phyloP scores from a whole-genome alignment of 2,113 vertebrate genomes.

The Numenius arquata region DNA sequence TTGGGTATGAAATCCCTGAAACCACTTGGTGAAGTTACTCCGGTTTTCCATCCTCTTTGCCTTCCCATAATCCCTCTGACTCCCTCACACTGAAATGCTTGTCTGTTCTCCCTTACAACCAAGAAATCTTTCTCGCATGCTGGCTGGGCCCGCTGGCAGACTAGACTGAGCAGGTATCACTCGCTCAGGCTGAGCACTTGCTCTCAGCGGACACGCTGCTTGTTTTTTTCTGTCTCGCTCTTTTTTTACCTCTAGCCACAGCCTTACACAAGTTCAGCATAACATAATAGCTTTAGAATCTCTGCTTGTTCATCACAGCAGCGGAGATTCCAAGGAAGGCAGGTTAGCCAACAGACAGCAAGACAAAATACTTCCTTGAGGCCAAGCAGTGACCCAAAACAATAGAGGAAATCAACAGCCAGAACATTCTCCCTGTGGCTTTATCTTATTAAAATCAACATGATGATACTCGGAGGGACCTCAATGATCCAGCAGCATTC shows the following conservation, averaged over 20 bases:
- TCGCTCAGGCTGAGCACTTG: neutral
- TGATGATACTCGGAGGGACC: neutral
- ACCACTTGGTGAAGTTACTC: neutral
- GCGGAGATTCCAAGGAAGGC: neutral
- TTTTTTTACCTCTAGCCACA: neutral
- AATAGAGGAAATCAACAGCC: neutral
- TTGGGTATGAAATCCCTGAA: neutral
- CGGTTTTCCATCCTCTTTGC: neutral
- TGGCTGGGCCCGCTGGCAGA: neutral
- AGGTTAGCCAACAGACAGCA: neutral
- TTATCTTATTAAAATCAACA: neutral
- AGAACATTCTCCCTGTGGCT: accelerated
- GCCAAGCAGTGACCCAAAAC: neutral
- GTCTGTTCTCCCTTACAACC: accelerated
- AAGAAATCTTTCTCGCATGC: accelerated
- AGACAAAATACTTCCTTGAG: neutral
- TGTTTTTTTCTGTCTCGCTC: neutral
- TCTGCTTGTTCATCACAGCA: neutral
- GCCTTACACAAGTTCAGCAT: neutral
- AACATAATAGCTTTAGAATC: neutral
- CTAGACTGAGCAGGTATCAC: neutral
- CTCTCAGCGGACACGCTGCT: accelerated
- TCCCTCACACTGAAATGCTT: neutral
- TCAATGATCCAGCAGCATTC: neutral
- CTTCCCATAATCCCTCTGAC: neutral